These are phyloP conservation scores for Mungos mungo DNA, from an alignment of 2,113 vertebrate species.

Conservation along the genomic window DNA sequence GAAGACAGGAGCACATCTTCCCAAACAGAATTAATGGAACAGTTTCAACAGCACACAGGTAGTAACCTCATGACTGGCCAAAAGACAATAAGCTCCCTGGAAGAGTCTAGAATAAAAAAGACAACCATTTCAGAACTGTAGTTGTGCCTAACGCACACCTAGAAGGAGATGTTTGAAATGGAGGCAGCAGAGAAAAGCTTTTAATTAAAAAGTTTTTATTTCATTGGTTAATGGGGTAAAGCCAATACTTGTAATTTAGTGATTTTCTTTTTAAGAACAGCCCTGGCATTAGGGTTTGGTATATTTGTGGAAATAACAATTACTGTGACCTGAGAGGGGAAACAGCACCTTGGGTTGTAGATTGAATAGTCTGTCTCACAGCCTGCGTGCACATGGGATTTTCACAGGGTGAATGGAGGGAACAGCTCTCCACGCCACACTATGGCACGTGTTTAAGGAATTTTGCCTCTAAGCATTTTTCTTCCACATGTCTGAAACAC, in stretches of 20 bases:
- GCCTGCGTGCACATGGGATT: not conserved
- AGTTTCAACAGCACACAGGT: not conserved
- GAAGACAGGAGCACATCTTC: not conserved
- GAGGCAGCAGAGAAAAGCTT: not conserved
- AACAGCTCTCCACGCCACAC: not conserved
- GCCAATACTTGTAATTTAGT: not conserved
- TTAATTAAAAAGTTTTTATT: constrained; percentile 19
- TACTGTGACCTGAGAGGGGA: not conserved
- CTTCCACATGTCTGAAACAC: constrained; percentile 51
- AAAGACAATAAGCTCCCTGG: not conserved
- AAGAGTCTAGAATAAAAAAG: not conserved
- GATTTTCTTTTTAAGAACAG: constrained; percentile 35
- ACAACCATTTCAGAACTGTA: not conserved
- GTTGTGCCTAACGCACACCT: not conserved
- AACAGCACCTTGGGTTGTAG: not conserved
- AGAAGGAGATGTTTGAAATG: not conserved
- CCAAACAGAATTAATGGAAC: not conserved
- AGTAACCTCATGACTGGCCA: not conserved
- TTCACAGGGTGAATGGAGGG: not conserved
- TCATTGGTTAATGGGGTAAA: not conserved
- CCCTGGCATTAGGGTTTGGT: constrained; percentile 28
- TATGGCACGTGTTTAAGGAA: constrained; percentile 22
- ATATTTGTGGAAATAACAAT: not conserved
- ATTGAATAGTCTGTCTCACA: not conserved
- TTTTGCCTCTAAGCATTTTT: constrained; percentile 67